These are phyloP conservation scores for Agrypnia vestita DNA, from an alignment of 1,140 invertebrate genomes.

Conservation along the genomic window DNA sequence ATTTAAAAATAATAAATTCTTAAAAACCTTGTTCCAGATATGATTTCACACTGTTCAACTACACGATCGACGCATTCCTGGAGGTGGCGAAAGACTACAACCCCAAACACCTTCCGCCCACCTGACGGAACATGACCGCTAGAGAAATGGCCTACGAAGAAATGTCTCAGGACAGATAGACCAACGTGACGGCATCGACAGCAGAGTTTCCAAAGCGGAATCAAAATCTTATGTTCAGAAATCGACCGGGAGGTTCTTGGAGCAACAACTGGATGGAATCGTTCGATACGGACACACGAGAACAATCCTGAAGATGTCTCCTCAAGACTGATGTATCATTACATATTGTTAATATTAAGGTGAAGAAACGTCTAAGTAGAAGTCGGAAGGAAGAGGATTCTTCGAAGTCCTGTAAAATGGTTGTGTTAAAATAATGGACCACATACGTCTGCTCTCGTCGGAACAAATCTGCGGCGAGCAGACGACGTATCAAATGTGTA, in stretches of 20 bases:
- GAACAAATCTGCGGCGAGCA: no score
- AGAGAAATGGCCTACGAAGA: constrained; percentile 56
- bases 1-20: not conserved
- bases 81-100: constrained; percentile 76
- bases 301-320: constrained; percentile 44
- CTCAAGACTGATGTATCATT: constrained; percentile 56
- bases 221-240: not conserved
- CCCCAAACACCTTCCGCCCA: constrained; percentile 53
- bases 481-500: constrained; percentile 32
- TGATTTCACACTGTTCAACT: constrained; percentile 90
- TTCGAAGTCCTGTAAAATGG: constrained; percentile 50
- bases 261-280: not conserved
- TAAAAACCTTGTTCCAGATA: constrained; percentile 74
- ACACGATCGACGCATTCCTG: constrained; percentile 83
- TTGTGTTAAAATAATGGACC: constrained; percentile 61
- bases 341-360: constrained; percentile 41
- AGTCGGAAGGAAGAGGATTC: constrained; percentile 6
- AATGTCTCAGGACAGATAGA: constrained; percentile 24
- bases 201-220: constrained; percentile 20
- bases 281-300: not conserved
- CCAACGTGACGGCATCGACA: constrained; percentile 7
- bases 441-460: constrained; percentile 35
- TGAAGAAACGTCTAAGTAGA: constrained; percentile 44
- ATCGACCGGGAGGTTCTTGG: not conserved
- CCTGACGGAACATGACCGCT: constrained; percentile 56